Evolutionary conservation across 2,797 vertebrate genomes (phyloP).

Genomic region (Eospalax fontanierii): DNA sequence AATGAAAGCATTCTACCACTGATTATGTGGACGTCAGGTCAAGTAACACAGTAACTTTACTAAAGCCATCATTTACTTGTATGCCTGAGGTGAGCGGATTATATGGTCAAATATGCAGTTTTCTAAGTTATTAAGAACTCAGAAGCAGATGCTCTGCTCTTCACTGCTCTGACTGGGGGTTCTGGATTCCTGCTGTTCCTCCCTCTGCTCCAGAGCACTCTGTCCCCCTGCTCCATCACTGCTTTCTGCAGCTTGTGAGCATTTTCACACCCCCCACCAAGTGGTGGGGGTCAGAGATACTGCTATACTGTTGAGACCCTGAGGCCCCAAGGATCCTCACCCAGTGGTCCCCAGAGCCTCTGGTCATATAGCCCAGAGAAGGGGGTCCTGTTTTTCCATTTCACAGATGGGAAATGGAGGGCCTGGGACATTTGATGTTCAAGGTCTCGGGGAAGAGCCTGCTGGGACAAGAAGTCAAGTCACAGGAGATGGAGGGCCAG

Average conservation of each 20-base stretch:
- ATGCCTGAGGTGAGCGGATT: background rate
- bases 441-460: background rate
- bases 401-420: background rate
- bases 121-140: background rate
- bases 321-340: background rate
- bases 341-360: background rate
- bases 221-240: accelerated
- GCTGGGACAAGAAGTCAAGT: background rate
- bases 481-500: background rate
- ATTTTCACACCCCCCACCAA: background rate
- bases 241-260: background rate
- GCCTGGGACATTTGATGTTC: background rate
- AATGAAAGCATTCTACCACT: background rate
- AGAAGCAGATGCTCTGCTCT: background rate
- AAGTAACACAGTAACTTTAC: background rate
- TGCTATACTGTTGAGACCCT: accelerated
- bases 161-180: background rate
- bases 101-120: background rate
- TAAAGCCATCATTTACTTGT: background rate
- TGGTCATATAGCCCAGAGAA: background rate
- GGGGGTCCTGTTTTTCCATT: background rate
- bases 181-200: background rate
- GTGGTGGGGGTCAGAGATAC: background rate
- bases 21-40: too few relatives aligned
- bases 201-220: background rate